phyloP scores from a whole-genome alignment of 1,140 invertebrate genomes.

The Cyclargus thomasi region DNA sequence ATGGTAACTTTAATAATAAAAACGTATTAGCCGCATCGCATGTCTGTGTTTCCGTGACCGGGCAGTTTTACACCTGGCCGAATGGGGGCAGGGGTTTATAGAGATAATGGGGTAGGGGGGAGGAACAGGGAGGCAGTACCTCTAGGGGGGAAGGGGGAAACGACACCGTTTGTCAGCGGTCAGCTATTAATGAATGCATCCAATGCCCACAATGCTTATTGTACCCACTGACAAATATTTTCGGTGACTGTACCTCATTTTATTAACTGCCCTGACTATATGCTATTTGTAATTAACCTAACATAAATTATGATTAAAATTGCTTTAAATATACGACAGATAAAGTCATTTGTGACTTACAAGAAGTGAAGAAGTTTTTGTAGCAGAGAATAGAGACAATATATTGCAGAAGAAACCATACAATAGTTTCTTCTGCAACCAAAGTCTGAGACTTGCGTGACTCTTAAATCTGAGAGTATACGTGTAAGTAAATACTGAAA shows the following conservation, averaged over 20 bases:
- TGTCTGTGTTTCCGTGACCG: slow-evolving; percentile 70
- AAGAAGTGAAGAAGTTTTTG: background rate
- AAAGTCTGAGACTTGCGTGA: too few relatives aligned
- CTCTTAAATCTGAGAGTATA: too few relatives aligned
- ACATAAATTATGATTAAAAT: slow-evolving; percentile 21
- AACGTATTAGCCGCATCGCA: slow-evolving; percentile 73
- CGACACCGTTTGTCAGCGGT: slow-evolving; percentile 63
- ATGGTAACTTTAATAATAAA: slow-evolving; percentile 67
- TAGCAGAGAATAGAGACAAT: too few relatives aligned
- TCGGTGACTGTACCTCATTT: slow-evolving; percentile 60
- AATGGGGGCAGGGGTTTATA: slow-evolving; percentile 28
- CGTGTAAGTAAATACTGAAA: too few relatives aligned
- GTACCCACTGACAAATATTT: slow-evolving; percentile 60
- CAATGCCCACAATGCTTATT: slow-evolving; percentile 60
- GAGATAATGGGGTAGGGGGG: background rate
- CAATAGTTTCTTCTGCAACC: too few relatives aligned
- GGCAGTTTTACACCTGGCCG: slow-evolving; percentile 71
- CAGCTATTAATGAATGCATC: slow-evolving; percentile 66
- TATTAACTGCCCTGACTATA: slow-evolving; percentile 55
- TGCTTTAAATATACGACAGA: slow-evolving; percentile 21
- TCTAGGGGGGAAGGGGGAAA: slow-evolving; percentile 32
- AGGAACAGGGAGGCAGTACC: too few relatives aligned
- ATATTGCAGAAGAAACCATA: too few relatives aligned
- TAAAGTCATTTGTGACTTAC: slow-evolving; percentile 17
- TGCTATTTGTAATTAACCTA: slow-evolving; percentile 21